A percentile compares a stretch with the other conserved stretches of the same genome.
Evolutionary conservation across 2,113 vertebrate species (phyloP).

Genomic region (Myanophis thanlyinensis): DNA sequence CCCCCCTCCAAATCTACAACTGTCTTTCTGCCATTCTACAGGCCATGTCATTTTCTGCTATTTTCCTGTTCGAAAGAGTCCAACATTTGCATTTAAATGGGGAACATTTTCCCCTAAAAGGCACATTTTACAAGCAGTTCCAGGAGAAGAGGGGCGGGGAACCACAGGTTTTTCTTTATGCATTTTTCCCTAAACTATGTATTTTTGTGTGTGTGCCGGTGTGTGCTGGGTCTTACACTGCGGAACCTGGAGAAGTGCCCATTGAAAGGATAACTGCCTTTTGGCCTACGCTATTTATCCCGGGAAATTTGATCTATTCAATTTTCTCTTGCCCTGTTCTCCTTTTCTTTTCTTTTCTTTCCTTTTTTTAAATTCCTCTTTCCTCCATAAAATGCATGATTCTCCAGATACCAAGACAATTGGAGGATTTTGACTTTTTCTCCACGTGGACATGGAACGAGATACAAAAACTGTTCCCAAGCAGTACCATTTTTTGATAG

Average conservation of each 20-base stretch:
- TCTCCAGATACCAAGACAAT: neutral
- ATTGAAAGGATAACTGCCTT: neutral
- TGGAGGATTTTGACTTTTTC: neutral
- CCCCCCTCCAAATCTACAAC: neutral
- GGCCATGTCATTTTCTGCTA: neutral
- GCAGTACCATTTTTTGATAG: neutral
- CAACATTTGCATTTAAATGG: neutral
- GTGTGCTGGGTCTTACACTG: neutral
- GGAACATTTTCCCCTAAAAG: neutral
- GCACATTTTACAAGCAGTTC: neutral
- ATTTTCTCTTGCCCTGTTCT: neutral
- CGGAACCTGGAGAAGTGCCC: neutral
- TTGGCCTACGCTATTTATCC: neutral
- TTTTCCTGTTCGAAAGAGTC: neutral
- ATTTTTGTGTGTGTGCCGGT: neutral
- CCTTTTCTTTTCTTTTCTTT: neutral
- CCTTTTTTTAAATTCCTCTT: neutral
- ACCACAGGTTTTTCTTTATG: too few species aligned
- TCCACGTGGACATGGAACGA: neutral
- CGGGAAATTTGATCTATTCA: neutral
- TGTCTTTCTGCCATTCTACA: neutral
- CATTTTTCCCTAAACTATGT: neutral
- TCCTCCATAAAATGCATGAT: neutral
- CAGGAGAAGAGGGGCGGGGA: too few species aligned
- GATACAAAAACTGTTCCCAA: neutral